Evolutionary conservation across 2,113 vertebrate genomes (phyloP).

Genomic region (Grallaria varia): DNA sequence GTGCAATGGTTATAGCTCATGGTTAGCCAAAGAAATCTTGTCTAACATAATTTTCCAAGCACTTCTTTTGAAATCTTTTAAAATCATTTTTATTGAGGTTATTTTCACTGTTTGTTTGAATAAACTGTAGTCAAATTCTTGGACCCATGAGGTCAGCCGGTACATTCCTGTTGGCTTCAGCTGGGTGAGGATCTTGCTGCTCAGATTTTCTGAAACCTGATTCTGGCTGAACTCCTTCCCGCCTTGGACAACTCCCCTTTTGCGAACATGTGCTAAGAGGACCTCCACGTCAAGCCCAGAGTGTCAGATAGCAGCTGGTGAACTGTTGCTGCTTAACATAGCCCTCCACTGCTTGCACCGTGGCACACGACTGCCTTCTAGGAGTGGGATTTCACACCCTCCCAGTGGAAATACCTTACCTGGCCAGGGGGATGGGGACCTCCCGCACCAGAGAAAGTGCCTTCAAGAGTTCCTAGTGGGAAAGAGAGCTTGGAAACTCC

Average conservation of each 20-base stretch:
- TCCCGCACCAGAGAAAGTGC: neutral
- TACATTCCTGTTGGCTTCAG: neutral
- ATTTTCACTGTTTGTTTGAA: neutral
- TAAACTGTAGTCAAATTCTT: neutral
- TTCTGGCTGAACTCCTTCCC: neutral
- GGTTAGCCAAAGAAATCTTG: neutral
- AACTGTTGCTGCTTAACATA: neutral
- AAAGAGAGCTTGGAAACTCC: conserved; percentile 11
- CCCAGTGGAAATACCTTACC: neutral
- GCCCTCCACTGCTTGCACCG: neutral
- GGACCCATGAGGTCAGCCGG: neutral
- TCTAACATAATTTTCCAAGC: neutral
- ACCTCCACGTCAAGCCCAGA: neutral
- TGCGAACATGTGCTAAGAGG: neutral
- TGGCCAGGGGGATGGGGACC: neutral
- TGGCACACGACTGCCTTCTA: neutral
- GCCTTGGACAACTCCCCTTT: neutral
- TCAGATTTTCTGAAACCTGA: conserved; percentile 26
- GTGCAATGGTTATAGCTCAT: neutral
- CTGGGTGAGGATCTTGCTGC: neutral
- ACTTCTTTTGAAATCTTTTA: neutral
- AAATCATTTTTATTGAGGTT: neutral
- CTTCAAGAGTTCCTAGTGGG: neutral
- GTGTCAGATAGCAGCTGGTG: neutral
- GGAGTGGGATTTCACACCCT: conserved; percentile 19